Evolutionary conservation across 2,797 vertebrate species (phyloP), one percentile per base, ranked within the genome.

Genomic region (Caiman crocodilus): DNA sequence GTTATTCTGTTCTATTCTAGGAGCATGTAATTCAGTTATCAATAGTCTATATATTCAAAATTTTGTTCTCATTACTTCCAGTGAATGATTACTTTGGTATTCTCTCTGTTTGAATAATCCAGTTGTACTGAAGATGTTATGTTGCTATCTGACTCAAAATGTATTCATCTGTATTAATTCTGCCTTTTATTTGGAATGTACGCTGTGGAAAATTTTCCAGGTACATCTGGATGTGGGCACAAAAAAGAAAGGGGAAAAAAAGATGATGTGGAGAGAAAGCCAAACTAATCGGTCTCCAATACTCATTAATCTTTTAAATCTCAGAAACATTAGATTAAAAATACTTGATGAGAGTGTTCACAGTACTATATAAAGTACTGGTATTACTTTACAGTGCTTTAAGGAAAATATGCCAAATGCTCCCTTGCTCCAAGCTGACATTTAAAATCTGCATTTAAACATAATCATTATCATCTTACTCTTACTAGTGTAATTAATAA

Each of bases 11-110:
- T 94, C 85, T 86, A 88, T 35, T 50, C 42, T 50, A 50, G 42
- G 60, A 28, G 89, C 28, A 91, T 92, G 95, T 95, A 90, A 85
- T 95, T 85, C 73, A 55, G 86, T 91, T 81, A 95, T 91, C 84
- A 92, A 85, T 93, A 88, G 71, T 92, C 76, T 88, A 14, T n/a
- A 18, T 89, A 90, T 84, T 94, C 67, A 95, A 93, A 67, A 63
- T 5, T 1, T 86, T 93, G 13, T 42, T 91, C 28, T 59, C 79
- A 74, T 95, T 57, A 67, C 14, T 79, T 89, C 32, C 56, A 30
- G 4, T 89, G 80, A 91, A 64, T 12, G 84, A 57, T 88, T 84
- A 65, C 26, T 15, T 32, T 85, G 8, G 69, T 11, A 13, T 79
- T 76, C 89, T 84, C 56, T 13, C 30, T 21, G 23, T 91, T 91